Conservation (phyloP, 2,888 invertebrate species). For the Elysia crispata region DNA sequence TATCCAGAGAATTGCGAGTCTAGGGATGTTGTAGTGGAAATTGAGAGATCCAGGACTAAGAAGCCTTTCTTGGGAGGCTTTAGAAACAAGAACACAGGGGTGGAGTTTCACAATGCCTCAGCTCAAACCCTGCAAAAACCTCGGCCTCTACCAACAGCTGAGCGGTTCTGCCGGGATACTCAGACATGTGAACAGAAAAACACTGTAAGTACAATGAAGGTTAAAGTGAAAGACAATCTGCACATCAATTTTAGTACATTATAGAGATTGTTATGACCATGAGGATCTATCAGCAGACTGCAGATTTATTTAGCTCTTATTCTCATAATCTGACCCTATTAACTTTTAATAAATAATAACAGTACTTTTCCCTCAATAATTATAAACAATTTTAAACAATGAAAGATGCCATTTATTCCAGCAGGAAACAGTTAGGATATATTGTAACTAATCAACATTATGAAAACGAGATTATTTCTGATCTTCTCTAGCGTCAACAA, state of each 20-base stretch:
- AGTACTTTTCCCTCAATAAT: no score
- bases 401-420: no score
- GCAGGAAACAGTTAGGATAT: no score
- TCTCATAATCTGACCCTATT: no score
- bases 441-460: no score
- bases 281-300: no score
- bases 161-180: conserved; percentile 75
- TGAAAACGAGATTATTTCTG: background rate
- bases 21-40: conserved; percentile 76
- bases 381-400: no score
- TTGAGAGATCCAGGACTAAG: conserved; percentile 73
- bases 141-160: conserved; percentile 64
- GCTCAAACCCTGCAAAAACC: conserved; percentile 84
- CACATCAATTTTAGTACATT: background rate
- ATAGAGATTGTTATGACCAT: background rate
- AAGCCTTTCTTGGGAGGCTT: conserved; percentile 92
- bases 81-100: conserved; percentile 84
- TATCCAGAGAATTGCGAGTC: conserved; percentile 67
- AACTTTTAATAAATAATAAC: no score
- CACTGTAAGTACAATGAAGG: conserved; percentile 40
- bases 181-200: conserved; percentile 75
- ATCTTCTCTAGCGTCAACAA: conserved; percentile 65
- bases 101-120: conserved; percentile 88
- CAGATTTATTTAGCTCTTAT: no score
- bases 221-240: background rate